Evolutionary conservation across 2,888 invertebrate genomes (phyloP), one percentile per base, ranked within the genome.

Genomic region (Lochmaea crataegi): DNA sequence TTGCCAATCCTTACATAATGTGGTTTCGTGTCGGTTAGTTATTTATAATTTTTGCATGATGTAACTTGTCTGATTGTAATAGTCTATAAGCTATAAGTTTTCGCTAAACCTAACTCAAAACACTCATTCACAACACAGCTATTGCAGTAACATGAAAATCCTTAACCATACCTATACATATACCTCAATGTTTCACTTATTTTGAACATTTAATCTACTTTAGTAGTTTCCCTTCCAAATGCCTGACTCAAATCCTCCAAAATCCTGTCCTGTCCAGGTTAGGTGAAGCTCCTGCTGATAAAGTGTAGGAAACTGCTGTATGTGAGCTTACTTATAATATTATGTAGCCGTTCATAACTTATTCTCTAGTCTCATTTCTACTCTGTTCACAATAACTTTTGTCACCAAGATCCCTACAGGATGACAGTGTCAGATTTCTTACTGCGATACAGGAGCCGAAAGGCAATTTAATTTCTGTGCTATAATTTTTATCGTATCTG

Each of bases 301-400:
- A 79, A 78, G 75, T 77, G 73, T 76, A 75, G 73, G 72, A 72
- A 75, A 76, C 69, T 68, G 76, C 75, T 73, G 77, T 76, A 75
- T 77, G 78, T 77, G 72, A 71, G 77, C 80, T 79, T 79, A 79
- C 76, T 76, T 71, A 72, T 76, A 76, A 79, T 78, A 80, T 79
- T 79, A 74, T 68, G 76, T 71, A 71, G 72, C 74, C n/a, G 65
- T 74, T 75, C 76, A 77, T 75, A 77, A 75, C 74, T 75, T 74
- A 75, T 64, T 73, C 69, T 69, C 73, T 68, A 65, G 53, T 71
- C 60, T 68, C 75, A 70, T 68, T 58, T 72, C 56, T 51, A 48
- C 65, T 68, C 65, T 72, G 74, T 72, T 74, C 71, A 70, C 70
- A 73, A 71, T 73, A 77, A 74, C 72, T 77, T 73, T 68, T 38